Base-by-base conservation (phyloP, 2,797 vertebrate genomes). In the Menidia menidia region DNA sequence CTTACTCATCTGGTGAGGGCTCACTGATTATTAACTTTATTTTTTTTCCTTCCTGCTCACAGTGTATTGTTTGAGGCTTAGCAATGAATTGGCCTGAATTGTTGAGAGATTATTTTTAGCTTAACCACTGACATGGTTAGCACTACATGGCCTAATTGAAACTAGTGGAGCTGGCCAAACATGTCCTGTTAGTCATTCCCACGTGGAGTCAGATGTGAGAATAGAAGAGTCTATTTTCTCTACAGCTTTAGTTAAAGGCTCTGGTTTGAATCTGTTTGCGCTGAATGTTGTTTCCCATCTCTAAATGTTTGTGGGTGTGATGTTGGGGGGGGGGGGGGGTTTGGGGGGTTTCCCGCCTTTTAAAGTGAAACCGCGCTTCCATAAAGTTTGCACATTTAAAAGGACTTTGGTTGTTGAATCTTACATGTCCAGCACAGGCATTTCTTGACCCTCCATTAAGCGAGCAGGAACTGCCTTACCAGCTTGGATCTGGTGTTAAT, bases 111-210 rank as follows among this genome's bases (percentile, higher is more conserved):
- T 81, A 70, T 75, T 84, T 77, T 78, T 60, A 66, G 75, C 60
- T 51, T 57, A 62, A 70, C 81, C 60, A 47, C 47, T 69, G 72
- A 76, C 66, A 60, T 62, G 31, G 33, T 51, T 60, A 67, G 59
- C 16, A 56, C 47, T 56, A 60, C 63, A 53, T 75, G 56, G 39
- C 55, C 57, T 63, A 56, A 74, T 55, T 82, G 66, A 86, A 89
- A 89, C 86, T 33, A 60, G 88, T 75, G 66, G 73, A 90, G 86
- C 92, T 82, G 76, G 91, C 65, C 71, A 48, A 89, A 89, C 90
- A 85, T 87, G 90, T 88, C 73, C 58, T 63, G 84, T 81, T 67
- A 82, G 82, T 74, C 75, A 78, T 67, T 85, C 63, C 52, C 77
- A 4, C 59, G n/a, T 33, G 2, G 30, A 68, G 78, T 60, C 11